A percentile compares a stretch with the other conserved stretches of the same genome.
These are phyloP conservation scores for Myotis pilosus DNA, from an alignment of 2,797 vertebrate species.

Conservation along the genomic window DNA sequence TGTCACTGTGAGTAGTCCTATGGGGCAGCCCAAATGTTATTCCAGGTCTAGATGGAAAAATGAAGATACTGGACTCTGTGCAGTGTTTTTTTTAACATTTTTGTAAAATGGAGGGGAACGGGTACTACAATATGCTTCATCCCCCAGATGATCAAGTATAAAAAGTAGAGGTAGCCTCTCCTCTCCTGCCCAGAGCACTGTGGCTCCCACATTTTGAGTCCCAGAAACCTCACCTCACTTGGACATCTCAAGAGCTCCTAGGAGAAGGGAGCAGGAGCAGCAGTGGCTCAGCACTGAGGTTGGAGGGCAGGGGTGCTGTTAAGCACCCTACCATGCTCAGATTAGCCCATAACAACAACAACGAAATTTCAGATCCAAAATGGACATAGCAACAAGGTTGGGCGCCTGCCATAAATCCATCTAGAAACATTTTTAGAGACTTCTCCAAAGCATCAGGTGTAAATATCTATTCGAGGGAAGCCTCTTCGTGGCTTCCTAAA, in stretches of 20 bases:
- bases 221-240: neutral
- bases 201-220: neutral
- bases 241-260: neutral
- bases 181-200: neutral
- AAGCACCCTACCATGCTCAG: neutral
- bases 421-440: neutral
- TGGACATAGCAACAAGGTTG: neutral
- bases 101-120: neutral
- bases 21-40: neutral
- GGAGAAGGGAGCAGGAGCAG: neutral
- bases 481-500: neutral
- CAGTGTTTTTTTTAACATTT: neutral
- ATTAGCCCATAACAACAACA: neutral
- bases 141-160: neutral
- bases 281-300: fast-evolving
- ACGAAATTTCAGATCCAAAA: neutral
- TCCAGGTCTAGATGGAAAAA: neutral
- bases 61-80: neutral
- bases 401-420: neutral
- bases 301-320: neutral
- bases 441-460: neutral
- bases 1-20: fast-evolving
- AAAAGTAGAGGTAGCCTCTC: neutral
- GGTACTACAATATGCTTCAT: neutral
- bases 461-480: neutral